phyloP scores from a whole-genome alignment of 2,797 vertebrate genomes.

The Ispidina lecontei region DNA sequence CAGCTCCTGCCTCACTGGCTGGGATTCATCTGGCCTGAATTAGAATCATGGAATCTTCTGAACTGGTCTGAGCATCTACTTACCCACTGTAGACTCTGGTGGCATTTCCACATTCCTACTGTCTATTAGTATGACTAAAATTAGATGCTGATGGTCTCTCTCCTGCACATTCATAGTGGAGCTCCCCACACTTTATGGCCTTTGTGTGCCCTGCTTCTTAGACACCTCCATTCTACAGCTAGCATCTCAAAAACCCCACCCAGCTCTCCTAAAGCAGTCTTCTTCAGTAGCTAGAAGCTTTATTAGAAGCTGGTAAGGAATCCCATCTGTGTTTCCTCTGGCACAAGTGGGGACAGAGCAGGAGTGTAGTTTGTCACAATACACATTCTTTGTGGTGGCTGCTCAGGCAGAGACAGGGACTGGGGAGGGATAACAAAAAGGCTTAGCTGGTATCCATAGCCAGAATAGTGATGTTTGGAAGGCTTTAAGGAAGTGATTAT shows the following conservation, averaged over 20 bases:
- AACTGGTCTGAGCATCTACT: background rate
- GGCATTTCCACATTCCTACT: background rate
- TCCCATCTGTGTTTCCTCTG: background rate
- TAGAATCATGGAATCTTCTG: background rate
- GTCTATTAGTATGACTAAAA: background rate
- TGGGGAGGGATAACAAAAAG: background rate
- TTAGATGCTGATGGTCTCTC: background rate
- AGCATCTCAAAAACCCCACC: background rate
- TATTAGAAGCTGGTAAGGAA: background rate
- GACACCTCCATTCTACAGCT: background rate
- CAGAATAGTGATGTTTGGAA: background rate
- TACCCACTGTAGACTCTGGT: background rate
- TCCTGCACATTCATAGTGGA: background rate
- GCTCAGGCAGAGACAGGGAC: background rate
- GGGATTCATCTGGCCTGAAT: background rate
- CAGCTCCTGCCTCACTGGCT: slow-evolving; percentile 6
- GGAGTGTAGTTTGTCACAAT: background rate
- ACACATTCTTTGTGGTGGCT: background rate
- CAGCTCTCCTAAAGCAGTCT: background rate
- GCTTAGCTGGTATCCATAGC: background rate
- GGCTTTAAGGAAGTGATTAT: background rate
- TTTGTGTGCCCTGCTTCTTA: background rate
- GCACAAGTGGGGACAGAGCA: background rate
- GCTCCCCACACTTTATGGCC: background rate
- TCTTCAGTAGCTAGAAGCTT: background rate